phyloP scores from a whole-genome alignment of 2,888 invertebrate genomes.

The Antheraea assamensis region DNA sequence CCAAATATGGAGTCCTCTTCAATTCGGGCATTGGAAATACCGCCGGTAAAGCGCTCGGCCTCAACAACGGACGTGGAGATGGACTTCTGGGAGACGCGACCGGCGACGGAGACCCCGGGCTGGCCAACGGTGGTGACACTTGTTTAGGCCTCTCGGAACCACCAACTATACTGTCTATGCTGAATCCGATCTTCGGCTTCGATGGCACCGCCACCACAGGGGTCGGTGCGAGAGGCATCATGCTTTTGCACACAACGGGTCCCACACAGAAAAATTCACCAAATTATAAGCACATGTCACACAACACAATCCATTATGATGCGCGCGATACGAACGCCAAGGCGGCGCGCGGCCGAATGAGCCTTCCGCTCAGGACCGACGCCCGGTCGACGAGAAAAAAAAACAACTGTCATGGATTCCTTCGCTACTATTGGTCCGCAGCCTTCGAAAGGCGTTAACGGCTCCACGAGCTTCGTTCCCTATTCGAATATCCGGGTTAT shows the following conservation, averaged over 20 bases:
- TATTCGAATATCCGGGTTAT: conserved; percentile 50
- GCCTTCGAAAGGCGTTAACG: conserved; percentile 56
- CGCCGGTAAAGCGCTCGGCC: conserved; percentile 79
- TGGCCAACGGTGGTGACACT: conserved; percentile 82
- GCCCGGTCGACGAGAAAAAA: conserved; percentile 59
- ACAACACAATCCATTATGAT: conserved; percentile 76
- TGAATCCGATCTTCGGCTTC: conserved; percentile 96
- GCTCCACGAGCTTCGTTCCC: conserved; percentile 55
- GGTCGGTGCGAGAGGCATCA: conserved; percentile 98
- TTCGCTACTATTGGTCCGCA: conserved; percentile 57
- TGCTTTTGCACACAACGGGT: conserved; percentile 75
- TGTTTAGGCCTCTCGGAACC: conserved; percentile 78
- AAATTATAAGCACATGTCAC: conserved; percentile 77
- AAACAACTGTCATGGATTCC: conserved; percentile 72
- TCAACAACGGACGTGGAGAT: conserved; percentile 68
- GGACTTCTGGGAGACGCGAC: conserved; percentile 74
- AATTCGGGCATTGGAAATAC: conserved; percentile 81
- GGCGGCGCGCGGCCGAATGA: conserved; percentile 80
- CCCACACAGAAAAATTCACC: conserved; percentile 72
- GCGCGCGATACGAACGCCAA: conserved; percentile 75
- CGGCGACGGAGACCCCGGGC: conserved; percentile 74
- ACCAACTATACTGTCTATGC: conserved; percentile 96
- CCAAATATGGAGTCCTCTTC: conserved; percentile 83
- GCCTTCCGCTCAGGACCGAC: conserved; percentile 48
- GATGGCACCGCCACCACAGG: conserved; percentile 95